Base-by-base conservation (phyloP, 2,888 invertebrate genomes). In the Synanthedon formicaeformis region DNA sequence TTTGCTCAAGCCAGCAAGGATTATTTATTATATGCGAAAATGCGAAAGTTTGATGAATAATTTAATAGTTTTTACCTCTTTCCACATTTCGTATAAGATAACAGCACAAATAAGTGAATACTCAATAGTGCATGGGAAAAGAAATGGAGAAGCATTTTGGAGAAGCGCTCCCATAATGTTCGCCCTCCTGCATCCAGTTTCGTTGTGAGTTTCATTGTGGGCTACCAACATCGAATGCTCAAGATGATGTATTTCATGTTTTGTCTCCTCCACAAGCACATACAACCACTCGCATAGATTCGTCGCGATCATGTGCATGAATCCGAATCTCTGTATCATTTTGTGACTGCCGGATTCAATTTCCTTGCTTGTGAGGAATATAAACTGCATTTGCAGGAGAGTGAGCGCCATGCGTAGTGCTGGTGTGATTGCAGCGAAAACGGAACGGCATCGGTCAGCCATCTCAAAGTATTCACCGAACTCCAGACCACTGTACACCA, bases 281-380 rank as follows among this genome's bases (percentile, higher is more conserved):
- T 94, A 93, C 51, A 97, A 77, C 97, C 97, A 97, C 65, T 97
- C 96, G 80, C 96, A 97, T 13, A 97, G 80, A 80, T 97, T 97
- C 14, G 96, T 95, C 1, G 96, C 97, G 52, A 97, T 91, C 92
- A 96, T 92, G 73, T 98, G 97, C 96, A 97, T 97, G 48, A 97
- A 90, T 6, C 97, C 97, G 63, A 97, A 95, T 61, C 96, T 90
- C 16, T 96, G 94, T 52, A 95, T 88, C 50, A 92, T 89, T 68
- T 92, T 91, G 67, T 91, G 91, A 50, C 88, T 85, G 16, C 91
- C 90, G 63, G 92, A 88, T 66, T 83, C 84, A 53, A 87, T 86
- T 59, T 87, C 87, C 78, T 95, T 95, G 60, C 95, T 94, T 68
- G 96, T 96, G 48, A 97, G 90, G 75, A 97, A 97, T 64, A 97